Evolutionary conservation across 2,113 vertebrate species (phyloP).

Genomic region (Nycticorax nycticorax): DNA sequence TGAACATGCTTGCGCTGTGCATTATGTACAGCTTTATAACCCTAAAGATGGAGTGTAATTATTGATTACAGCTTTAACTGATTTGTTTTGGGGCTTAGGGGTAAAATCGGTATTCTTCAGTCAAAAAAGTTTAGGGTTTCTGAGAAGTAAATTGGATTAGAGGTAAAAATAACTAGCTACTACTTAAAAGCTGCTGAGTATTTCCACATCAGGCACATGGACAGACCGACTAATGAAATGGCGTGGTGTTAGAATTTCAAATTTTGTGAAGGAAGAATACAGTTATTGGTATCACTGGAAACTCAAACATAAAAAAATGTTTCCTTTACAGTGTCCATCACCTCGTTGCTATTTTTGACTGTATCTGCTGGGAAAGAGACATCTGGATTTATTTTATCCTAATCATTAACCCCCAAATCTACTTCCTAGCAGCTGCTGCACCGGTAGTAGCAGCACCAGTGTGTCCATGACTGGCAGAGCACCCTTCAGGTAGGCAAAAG

Average conservation of each 20-base stretch:
- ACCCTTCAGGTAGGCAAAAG: neutral
- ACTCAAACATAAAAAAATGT: neutral
- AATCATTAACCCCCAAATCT: neutral
- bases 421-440: neutral
- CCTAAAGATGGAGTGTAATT: neutral
- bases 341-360: neutral
- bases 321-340: neutral
- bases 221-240: neutral
- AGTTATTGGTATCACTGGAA: neutral
- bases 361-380: neutral
- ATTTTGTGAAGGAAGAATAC: neutral
- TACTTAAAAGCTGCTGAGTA: neutral
- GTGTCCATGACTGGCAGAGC: accelerated
- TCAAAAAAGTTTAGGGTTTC: neutral
- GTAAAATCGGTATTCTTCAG: neutral
- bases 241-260: neutral
- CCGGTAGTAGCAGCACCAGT: neutral
- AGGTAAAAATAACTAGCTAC: neutral
- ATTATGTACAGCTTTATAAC: neutral
- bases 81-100: neutral
- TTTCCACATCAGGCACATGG: neutral
- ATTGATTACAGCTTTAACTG: neutral
- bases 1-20: neutral
- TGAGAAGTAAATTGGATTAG: neutral
- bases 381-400: neutral